A percentile compares a stretch with the other conserved stretches of the same genome.
Conservation (phyloP, 2,797 vertebrate genomes). For the Oreonectes daqikongensis region DNA sequence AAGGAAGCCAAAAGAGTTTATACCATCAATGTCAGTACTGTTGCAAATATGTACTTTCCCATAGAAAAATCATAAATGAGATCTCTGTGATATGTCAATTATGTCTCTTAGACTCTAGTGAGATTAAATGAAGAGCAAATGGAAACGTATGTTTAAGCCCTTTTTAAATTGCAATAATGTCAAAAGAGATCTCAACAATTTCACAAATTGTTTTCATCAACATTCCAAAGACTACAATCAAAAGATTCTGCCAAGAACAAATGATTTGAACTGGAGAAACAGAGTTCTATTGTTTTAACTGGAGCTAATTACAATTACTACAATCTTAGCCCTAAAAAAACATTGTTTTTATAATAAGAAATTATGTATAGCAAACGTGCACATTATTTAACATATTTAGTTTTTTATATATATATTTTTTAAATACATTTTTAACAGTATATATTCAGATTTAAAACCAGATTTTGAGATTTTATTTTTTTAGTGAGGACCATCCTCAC, state of each 20-base stretch:
- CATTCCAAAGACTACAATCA: neutral
- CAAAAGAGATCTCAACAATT: neutral
- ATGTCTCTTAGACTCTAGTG: neutral
- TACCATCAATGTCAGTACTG: neutral
- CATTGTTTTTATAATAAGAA: too few species aligned
- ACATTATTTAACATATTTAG: too few species aligned
- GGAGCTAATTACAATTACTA: neutral
- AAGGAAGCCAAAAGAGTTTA: conserved; percentile 4
- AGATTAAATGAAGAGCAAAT: neutral
- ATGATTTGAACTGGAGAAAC: neutral
- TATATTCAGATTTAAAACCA: too few species aligned
- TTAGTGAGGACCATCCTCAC: too few species aligned
- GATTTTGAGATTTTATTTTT: too few species aligned
- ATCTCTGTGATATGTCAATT: neutral
- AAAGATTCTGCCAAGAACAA: neutral
- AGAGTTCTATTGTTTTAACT: neutral
- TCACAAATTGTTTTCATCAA: conserved; percentile 1
- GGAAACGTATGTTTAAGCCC: neutral
- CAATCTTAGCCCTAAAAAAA: neutral
- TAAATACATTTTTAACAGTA: too few species aligned
- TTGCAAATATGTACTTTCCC: neutral
- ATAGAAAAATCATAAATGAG: neutral
- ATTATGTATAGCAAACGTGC: too few species aligned
- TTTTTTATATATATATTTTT: too few species aligned
- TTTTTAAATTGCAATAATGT: neutral